A percentile compares a stretch with the other conserved stretches of the same genome.
These are phyloP conservation scores for Enhydra lutris DNA, from an alignment of 2,113 vertebrate species.

Conservation along the genomic window DNA sequence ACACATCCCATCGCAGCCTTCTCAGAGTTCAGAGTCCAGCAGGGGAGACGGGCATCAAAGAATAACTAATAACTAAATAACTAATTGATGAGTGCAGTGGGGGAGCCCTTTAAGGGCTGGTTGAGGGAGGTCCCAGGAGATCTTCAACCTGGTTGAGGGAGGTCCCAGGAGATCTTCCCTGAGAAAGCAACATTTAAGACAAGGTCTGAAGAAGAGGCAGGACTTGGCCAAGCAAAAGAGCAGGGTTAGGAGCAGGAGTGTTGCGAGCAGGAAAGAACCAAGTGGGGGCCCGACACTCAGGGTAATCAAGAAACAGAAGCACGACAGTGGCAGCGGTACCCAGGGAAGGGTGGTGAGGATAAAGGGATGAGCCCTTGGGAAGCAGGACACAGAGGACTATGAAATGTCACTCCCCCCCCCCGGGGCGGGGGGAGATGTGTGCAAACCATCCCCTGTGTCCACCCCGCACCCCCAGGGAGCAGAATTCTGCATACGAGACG, in stretches of 20 bases:
- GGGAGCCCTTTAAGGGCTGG: neutral
- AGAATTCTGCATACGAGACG: rapidly evolving
- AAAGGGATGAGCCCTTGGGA: neutral
- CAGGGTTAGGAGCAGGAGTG: rapidly evolving
- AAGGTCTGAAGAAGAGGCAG: neutral
- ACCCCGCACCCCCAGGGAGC: neutral
- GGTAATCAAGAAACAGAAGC: neutral
- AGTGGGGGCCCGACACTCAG: neutral
- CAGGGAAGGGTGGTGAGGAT: rapidly evolving
- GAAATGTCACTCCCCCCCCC: neutral
- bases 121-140: neutral
- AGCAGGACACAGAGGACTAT: rapidly evolving
- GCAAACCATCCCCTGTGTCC: neutral
- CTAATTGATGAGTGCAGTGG: rapidly evolving
- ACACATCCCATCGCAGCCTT: neutral
- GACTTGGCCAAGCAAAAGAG: neutral
- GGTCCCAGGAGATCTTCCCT: neutral
- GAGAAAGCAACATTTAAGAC: neutral
- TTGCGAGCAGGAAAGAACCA: too few relatives aligned
- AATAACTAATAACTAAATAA: neutral
- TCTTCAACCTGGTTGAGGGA: neutral
- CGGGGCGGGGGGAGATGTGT: rapidly evolving
- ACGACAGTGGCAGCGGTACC: rapidly evolving
- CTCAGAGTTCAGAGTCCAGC: neutral
- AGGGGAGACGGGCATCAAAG: neutral